Evolutionary conservation across 2,113 vertebrate species (phyloP).

Genomic region (Symphodus melops): DNA sequence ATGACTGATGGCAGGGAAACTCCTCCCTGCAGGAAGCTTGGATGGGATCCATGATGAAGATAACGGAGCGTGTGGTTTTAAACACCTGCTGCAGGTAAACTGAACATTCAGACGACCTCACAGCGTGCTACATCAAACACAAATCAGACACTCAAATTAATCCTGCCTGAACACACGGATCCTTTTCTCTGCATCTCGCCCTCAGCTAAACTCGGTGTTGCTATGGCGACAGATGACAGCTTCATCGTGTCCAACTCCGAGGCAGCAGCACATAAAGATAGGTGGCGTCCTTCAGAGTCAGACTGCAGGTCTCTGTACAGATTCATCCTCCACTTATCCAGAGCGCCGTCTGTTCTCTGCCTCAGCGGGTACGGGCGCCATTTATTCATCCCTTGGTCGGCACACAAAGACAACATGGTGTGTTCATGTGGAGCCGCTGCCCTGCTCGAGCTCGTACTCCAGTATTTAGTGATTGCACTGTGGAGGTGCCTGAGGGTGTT

Average conservation of each 20-base stretch:
- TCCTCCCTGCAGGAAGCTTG: no score
- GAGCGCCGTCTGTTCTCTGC: neutral
- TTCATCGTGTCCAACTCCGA: slow-evolving; percentile 43
- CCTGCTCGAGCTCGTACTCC: no score
- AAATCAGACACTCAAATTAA: neutral
- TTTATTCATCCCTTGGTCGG: no score
- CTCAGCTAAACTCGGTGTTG: slow-evolving; percentile 53
- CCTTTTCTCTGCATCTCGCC: slow-evolving; percentile 26
- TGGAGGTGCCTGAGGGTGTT: no score
- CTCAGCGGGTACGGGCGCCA: neutral
- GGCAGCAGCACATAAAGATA: slow-evolving; percentile 13
- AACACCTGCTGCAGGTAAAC: no score
- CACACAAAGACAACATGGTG: no score
- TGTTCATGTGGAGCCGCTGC: no score
- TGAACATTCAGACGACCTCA: neutral
- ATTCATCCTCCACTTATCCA: neutral
- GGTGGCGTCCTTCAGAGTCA: neutral
- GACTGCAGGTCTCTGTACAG: neutral
- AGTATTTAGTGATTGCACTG: no score
- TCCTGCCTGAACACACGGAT: neutral
- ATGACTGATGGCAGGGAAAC: no score
- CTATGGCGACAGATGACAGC: slow-evolving; percentile 59
- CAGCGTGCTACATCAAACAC: neutral
- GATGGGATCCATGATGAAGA: no score
- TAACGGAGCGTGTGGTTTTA: no score